phyloP scores from a whole-genome alignment of 2,888 invertebrate species.

The Mesopsocus fuscifrons region DNA sequence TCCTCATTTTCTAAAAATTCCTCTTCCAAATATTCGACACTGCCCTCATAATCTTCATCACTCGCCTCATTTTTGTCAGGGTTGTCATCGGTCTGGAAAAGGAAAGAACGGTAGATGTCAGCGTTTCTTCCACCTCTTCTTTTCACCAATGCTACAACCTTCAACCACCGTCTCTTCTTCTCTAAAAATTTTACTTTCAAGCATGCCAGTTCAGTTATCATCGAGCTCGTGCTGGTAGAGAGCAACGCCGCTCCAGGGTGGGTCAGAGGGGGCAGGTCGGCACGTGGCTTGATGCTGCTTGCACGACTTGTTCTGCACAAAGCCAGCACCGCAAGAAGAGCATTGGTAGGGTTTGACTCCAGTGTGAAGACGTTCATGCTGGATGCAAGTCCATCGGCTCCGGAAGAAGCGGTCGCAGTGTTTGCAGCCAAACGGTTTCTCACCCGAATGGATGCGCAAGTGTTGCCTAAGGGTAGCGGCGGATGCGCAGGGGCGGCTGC shows the following conservation, averaged over 20 bases:
- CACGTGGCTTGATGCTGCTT: no score
- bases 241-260: no score
- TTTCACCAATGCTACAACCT: no score
- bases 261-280: no score
- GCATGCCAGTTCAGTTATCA: no score
- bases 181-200: no score
- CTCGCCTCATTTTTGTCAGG: not conserved
- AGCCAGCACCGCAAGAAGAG: not conserved
- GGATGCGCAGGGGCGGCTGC: not conserved
- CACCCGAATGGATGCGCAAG: not conserved
- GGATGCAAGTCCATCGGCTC: not conserved
- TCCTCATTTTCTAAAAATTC: not conserved
- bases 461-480: not conserved
- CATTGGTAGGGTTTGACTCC: not conserved
- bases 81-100: not conserved
- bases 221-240: no score
- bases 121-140: no score
- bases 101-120: no score
- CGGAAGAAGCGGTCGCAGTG: not conserved
- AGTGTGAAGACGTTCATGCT: not conserved
- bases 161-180: no score
- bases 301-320: not conserved
- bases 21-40: conserved; percentile 7
- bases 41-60: not conserved
- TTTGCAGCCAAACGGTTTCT: not conserved